Percentiles rank a stretch among this genome's conserved stretches.
These are phyloP conservation scores for Aromia moschata DNA, from an alignment of 2,888 invertebrate genomes.

Conservation along the genomic window DNA sequence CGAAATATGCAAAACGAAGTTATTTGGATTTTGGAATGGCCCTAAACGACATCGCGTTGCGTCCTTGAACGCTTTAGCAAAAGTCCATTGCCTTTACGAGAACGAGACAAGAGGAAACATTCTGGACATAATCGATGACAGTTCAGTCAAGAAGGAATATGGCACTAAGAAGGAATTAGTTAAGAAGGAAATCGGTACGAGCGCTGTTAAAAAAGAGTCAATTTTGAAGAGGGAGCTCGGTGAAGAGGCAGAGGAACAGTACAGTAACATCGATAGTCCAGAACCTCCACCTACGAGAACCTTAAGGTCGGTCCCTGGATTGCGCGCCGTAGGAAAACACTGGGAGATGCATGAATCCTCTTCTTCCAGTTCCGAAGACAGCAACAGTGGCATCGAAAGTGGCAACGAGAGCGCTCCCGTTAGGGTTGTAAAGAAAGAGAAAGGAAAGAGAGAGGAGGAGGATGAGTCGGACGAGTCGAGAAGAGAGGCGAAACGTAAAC, in stretches of 20 bases:
- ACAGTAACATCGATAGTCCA: constrained; percentile 12
- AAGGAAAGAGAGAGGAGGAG: constrained; percentile 58
- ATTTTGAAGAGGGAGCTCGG: constrained; percentile 31
- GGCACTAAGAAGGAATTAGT: constrained; percentile 25
- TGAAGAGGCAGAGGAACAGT: constrained; percentile 41
- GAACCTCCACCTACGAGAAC: constrained; percentile 64
- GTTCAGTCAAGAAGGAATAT: constrained; percentile 21
- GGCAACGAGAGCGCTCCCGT: constrained; percentile 14
- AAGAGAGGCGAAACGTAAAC: constrained; percentile 63
- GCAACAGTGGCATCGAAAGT: constrained; percentile 48
- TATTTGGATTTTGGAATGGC: constrained; percentile 76
- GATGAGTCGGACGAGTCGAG: constrained; percentile 52
- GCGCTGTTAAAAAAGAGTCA: constrained; percentile 28
- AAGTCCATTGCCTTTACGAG: constrained; percentile 91
- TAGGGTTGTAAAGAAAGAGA: constrained; percentile 59
- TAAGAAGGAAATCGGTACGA: constrained; percentile 17
- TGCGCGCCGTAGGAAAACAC: constrained; percentile 81
- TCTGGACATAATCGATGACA: constrained; percentile 56
- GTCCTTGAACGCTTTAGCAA: constrained; percentile 87
- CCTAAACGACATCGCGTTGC: constrained; percentile 88
- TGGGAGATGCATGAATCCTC: constrained; percentile 83
- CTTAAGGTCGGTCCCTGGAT: constrained; percentile 77
- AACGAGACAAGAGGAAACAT: constrained; percentile 83
- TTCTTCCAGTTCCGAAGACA: constrained; percentile 67
- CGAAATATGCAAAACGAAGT: constrained; percentile 42